phyloP scores from a whole-genome alignment of 1,140 invertebrate species.

The Trichonephila inaurata region DNA sequence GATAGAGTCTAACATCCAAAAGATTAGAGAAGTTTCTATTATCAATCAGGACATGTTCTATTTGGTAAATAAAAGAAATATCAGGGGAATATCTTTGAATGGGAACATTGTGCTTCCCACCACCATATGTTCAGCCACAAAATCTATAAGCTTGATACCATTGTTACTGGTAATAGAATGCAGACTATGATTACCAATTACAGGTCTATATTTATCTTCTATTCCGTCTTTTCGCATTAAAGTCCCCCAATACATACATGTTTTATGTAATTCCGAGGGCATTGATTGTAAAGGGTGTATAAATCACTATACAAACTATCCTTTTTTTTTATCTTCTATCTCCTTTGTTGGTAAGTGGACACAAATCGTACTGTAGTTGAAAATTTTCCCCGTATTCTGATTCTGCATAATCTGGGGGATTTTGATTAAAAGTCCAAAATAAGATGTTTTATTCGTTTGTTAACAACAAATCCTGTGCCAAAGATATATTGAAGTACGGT shows the following conservation, averaged over 20 bases:
- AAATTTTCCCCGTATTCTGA: neutral
- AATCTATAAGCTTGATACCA: neutral
- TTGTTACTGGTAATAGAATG: neutral
- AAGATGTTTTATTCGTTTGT: neutral
- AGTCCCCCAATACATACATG: neutral
- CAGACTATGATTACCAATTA: neutral
- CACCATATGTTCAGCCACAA: neutral
- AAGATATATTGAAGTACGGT: too few relatives aligned
- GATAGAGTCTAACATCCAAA: neutral
- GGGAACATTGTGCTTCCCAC: neutral
- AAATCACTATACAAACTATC: neutral
- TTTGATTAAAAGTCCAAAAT: neutral
- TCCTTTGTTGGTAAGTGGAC: neutral
- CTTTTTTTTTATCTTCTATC: neutral
- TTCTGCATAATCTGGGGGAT: neutral
- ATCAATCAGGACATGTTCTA: neutral
- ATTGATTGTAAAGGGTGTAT: neutral
- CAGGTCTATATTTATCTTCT: neutral
- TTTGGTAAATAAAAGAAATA: neutral
- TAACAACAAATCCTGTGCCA: too few relatives aligned
- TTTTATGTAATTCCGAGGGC: neutral
- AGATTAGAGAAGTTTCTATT: neutral
- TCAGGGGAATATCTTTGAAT: neutral
- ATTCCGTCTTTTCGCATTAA: neutral
- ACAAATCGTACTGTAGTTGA: neutral